Conservation (phyloP, 2,797 vertebrate species). For the Ptychobarbus kaznakovi region DNA sequence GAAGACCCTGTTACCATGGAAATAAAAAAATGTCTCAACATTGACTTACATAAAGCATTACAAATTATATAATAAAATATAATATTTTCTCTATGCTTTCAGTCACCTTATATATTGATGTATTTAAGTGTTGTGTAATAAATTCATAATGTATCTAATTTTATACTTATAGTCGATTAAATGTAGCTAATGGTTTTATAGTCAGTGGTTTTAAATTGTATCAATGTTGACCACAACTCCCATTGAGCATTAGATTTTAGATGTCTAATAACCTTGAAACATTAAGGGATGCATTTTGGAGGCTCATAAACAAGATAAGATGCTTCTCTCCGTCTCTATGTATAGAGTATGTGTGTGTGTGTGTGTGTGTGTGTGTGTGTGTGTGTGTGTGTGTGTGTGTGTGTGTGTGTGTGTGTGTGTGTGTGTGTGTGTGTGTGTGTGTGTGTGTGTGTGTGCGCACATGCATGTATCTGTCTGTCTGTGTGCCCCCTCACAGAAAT, state of each 20-base stretch:
- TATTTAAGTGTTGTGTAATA: not conserved
- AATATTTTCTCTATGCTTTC: not conserved
- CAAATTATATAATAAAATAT: not conserved
- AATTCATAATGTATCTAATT: not conserved
- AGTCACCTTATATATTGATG: not conserved
- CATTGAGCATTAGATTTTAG: not conserved
- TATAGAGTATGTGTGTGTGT: not conserved
- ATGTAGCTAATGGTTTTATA: not conserved
- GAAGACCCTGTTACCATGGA: slow-evolving; percentile 4
- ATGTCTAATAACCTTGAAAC: not conserved
- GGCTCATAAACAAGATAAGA: not conserved
- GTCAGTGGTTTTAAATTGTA: not conserved
- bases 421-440: not conserved
- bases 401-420: not conserved
- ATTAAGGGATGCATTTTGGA: not conserved
- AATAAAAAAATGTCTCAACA: not conserved
- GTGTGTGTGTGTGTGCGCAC: not conserved
- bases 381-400: not conserved
- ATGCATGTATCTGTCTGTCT: not conserved
- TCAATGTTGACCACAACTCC: not conserved
- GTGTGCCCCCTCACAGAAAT: not conserved
- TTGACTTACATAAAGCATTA: not conserved
- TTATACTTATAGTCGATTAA: not conserved
- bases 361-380: not conserved
- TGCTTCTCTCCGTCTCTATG: not conserved